phyloP scores from a whole-genome alignment of 2,888 invertebrate genomes.

The Ectemnius continuus region DNA sequence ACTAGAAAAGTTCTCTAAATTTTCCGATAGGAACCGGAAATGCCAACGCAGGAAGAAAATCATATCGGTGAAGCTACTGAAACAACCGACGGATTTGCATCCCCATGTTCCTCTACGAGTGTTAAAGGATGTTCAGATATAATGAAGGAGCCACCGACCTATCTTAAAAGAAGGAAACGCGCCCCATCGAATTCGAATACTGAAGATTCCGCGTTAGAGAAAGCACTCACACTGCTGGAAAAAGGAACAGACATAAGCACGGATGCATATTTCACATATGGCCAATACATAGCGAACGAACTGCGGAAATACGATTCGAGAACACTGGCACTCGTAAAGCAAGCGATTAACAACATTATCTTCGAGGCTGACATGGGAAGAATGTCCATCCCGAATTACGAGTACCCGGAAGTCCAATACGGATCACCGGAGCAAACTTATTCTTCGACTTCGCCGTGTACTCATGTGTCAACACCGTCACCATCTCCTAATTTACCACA shows the following conservation, averaged over 20 bases:
- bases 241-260: background rate
- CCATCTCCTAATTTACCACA: too few species aligned
- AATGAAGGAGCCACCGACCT: background rate
- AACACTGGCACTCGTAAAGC: constrained; percentile 12
- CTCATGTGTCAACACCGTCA: too few species aligned
- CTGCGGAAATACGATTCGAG: constrained; percentile 16
- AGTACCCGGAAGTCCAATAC: too few species aligned
- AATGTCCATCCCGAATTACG: background rate
- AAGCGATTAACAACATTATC: constrained; percentile 15
- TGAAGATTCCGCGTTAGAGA: background rate
- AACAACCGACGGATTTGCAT: too few species aligned
- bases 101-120: too few species aligned
- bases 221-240: background rate
- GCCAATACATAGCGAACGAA: constrained; percentile 18
- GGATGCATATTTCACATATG: constrained; percentile 15
- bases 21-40: too few species aligned
- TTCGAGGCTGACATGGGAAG: constrained; percentile 17
- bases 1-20: too few species aligned
- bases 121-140: background rate
- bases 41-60: too few species aligned
- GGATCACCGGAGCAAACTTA: too few species aligned
- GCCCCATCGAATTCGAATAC: background rate
- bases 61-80: too few species aligned
- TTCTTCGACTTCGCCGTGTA: too few species aligned
- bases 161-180: background rate